Base-by-base conservation (phyloP, 2,113 vertebrate species). In the Chloroceryle aenea region DNA sequence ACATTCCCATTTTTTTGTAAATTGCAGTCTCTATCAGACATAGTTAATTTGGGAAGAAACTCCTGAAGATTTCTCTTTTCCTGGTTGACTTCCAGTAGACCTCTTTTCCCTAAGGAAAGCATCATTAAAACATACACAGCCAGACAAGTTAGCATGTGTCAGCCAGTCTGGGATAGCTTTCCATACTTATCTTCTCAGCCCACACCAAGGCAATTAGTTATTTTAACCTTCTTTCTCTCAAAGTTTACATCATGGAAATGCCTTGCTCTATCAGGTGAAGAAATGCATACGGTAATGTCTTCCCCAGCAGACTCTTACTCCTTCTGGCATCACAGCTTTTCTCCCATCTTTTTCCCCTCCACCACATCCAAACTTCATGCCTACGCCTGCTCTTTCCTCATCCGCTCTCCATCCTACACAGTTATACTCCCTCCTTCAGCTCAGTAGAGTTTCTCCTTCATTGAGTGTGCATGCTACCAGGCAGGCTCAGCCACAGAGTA, bases 321-420 rank as follows among this genome's bases (percentile, higher is more conserved):
- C 88, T 93, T 95, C 95, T 92, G 88, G 90, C 85, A 96, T 90
- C 72, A 71, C 87, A 91, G 81, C 84, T 96, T 93, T 92, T 77
- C 61, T 90, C 83, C 89, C 90, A 40, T 89, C 47, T 77, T 90
- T 81, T 71, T 72, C 36, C 87, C 64, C 53, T 78, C 66, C 48
- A 83, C 75, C 53, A 81, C 62, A 81, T 87, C 69, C 83, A 88
- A 88, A 92, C 68, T 78, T 78, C 73, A 90, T 78, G 80, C 79
- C 83, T 89, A 55, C 38, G 93, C 64, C 43, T 6, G 4, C 72
- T 90, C 48, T 72, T 89, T 89, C 85, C 78, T 71, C 40, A 64
- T 89, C 75, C 1, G 3, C 59, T 71, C 53, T 38, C 53, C 36
- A 32, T 71, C 83, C 91, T 17, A 93, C 55, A 0, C 47, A 27